Percentiles rank a stretch among this genome's conserved stretches.
phyloP scores from a whole-genome alignment of 2,113 vertebrate genomes.

The Channa maculata region DNA sequence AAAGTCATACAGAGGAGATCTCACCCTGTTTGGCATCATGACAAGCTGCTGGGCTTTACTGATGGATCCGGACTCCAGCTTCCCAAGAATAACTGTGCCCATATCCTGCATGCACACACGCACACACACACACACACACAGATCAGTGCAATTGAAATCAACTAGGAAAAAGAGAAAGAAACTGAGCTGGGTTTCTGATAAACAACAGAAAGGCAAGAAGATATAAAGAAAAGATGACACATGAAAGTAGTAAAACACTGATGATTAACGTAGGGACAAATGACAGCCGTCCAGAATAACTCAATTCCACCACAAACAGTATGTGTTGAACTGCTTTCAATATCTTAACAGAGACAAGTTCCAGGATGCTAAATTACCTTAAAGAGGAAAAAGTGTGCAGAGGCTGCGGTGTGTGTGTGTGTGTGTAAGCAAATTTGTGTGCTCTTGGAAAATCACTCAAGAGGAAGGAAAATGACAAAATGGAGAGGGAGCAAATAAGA shows the following conservation, averaged over 20 bases:
- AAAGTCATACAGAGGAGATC: slow-evolving; percentile 13
- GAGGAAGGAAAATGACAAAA: slow-evolving; percentile 37
- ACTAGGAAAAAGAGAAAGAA: too few relatives aligned
- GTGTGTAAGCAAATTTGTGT: slow-evolving; percentile 20
- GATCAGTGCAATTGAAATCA: background rate
- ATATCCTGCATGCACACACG: slow-evolving; percentile 88
- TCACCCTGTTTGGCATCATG: slow-evolving; percentile 99
- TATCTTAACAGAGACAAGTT: slow-evolving; percentile 13
- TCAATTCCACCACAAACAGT: slow-evolving; percentile 29
- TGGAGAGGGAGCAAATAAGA: slow-evolving; percentile 19
- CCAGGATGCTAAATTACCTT: slow-evolving; percentile 55
- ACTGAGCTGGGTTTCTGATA: background rate
- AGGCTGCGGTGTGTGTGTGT: slow-evolving; percentile 27
- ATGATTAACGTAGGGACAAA: slow-evolving; percentile 12
- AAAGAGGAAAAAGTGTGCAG: slow-evolving; percentile 26
- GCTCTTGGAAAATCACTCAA: slow-evolving; percentile 22
- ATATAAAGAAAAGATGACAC: slow-evolving; percentile 17
- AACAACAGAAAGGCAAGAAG: slow-evolving; percentile 15
- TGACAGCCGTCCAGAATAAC: slow-evolving; percentile 29
- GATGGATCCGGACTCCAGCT: slow-evolving; percentile 96
- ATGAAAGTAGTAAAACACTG: slow-evolving; percentile 6
- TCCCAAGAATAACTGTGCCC: slow-evolving; percentile 97
- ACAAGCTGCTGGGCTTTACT: slow-evolving; percentile 97
- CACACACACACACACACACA: background rate
- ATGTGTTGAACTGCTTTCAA: slow-evolving; percentile 43